Evolutionary conservation across 2,888 invertebrate genomes (phyloP).

Genomic region (Volucella inanis): DNA sequence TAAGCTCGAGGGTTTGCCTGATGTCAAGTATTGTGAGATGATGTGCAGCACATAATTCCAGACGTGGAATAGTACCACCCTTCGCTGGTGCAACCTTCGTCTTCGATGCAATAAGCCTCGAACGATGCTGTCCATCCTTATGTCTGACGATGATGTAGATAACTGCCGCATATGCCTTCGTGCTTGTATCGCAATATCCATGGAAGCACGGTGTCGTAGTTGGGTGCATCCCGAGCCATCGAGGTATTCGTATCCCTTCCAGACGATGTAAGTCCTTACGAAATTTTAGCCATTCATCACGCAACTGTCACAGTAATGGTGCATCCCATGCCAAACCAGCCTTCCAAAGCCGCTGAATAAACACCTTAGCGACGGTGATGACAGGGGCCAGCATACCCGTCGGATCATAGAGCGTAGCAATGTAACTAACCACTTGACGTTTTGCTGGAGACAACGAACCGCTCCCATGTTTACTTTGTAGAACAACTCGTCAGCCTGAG

Average conservation of each 20-base stretch:
- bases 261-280: slow-evolving; percentile 28
- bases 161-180: too few relatives aligned
- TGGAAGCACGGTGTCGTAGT: neutral
- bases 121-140: slow-evolving; percentile 26
- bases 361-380: slow-evolving; percentile 46
- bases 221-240: slow-evolving; percentile 34
- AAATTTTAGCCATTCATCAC: slow-evolving; percentile 43
- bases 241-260: slow-evolving; percentile 39
- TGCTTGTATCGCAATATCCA: slow-evolving; percentile 54
- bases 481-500: slow-evolving; percentile 32
- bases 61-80: neutral
- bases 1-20: neutral
- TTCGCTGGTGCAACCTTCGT: slow-evolving; percentile 41
- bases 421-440: slow-evolving; percentile 26
- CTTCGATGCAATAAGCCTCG: slow-evolving; percentile 16
- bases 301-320: slow-evolving; percentile 31
- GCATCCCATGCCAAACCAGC: slow-evolving; percentile 46
- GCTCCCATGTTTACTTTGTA: slow-evolving; percentile 41
- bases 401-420: slow-evolving; percentile 31
- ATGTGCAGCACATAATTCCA: neutral
- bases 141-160: neutral
- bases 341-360: slow-evolving; percentile 40
- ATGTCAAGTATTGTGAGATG: neutral
- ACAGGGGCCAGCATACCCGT: slow-evolving; percentile 52
- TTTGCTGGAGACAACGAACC: slow-evolving; percentile 32